Conservation (phyloP, 2,888 invertebrate species). For the Ryuthela nishihirai region DNA sequence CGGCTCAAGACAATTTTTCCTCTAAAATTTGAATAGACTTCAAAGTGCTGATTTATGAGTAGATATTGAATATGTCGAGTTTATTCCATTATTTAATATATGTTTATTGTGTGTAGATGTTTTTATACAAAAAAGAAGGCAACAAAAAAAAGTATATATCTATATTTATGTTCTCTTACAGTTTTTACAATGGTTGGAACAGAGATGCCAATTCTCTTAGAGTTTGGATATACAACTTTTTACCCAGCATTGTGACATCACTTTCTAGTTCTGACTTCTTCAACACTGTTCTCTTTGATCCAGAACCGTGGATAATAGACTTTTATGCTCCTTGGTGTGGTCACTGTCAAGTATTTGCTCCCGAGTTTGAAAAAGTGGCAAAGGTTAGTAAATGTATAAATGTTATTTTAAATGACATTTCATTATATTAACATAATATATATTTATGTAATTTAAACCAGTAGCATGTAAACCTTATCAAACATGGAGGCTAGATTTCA, state of each 20-base stretch:
- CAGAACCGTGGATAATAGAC: slow-evolving; percentile 55
- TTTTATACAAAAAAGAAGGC: neutral
- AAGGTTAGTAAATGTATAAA: slow-evolving; percentile 53
- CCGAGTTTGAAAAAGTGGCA: slow-evolving; percentile 63
- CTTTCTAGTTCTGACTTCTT: slow-evolving; percentile 54
- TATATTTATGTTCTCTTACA: slow-evolving; percentile 46
- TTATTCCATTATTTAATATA: too few species aligned
- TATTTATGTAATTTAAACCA: neutral
- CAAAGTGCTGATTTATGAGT: too few species aligned
- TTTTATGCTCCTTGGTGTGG: slow-evolving; percentile 58
- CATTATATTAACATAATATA: neutral
- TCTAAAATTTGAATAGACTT: too few species aligned
- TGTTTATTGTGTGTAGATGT: neutral
- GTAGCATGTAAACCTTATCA: neutral
- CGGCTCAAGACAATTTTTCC: too few species aligned
- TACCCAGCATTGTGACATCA: slow-evolving; percentile 59
- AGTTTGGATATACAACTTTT: slow-evolving; percentile 61
- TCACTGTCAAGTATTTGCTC: slow-evolving; percentile 58
- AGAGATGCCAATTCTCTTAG: slow-evolving; percentile 61
- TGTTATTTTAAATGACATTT: neutral
- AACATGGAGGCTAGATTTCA: neutral
- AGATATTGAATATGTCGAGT: too few species aligned
- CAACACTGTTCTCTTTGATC: slow-evolving; percentile 54
- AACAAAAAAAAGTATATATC: neutral
- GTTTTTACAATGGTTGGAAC: slow-evolving; percentile 60